Conservation (phyloP, 2,113 vertebrate species). For the Scophthalmus maximus region DNA sequence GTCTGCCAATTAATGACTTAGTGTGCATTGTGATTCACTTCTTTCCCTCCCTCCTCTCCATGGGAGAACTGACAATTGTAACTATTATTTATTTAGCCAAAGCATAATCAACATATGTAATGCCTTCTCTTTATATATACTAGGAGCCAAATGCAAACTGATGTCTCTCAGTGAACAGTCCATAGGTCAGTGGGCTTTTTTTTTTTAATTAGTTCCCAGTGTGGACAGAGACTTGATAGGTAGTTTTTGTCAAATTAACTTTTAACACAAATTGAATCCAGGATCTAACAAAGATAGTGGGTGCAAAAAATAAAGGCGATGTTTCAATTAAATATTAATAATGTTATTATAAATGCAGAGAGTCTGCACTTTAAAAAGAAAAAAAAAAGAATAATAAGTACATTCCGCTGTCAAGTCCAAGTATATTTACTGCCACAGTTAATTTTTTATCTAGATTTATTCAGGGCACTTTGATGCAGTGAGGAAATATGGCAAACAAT, state of each 20-base stretch:
- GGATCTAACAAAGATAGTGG: not conserved
- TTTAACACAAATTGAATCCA: not conserved
- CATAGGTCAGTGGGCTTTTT: not conserved
- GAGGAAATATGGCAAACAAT: not conserved
- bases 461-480: slow-evolving; percentile 23
- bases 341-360: not conserved
- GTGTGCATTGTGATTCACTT: not conserved
- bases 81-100: not conserved
- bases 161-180: not conserved
- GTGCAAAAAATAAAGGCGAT: no score
- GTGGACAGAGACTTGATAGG: not conserved
- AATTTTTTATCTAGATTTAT: slow-evolving; percentile 29
- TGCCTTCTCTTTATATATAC: no score
- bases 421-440: slow-evolving; percentile 20
- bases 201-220: not conserved
- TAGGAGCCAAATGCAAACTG: not conserved
- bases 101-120: not conserved
- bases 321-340: no score
- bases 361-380: slow-evolving; percentile 14
- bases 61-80: no score
- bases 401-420: slow-evolving; percentile 17
- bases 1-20: not conserved
- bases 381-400: not conserved
- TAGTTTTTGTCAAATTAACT: not conserved
- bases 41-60: no score